Evolutionary conservation across 2,797 vertebrate genomes (phyloP).

Genomic region (Myoxocephalus aenaeus): DNA sequence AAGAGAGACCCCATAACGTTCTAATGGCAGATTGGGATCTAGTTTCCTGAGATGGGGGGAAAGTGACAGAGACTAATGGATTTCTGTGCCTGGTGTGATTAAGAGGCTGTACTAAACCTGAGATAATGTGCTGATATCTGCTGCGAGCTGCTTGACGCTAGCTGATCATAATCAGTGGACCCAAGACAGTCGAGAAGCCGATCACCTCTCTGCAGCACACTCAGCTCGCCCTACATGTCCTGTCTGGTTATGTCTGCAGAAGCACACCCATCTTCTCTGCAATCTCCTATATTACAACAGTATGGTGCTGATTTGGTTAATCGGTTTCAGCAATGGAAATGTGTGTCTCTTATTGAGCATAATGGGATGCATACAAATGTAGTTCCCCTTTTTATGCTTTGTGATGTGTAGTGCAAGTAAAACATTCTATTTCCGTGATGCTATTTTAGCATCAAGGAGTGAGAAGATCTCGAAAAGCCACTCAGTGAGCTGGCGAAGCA

Average conservation of each 20-base stretch:
- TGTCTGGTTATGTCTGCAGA: conserved; percentile 42
- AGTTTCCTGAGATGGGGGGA: conserved; percentile 81
- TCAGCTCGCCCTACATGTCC: conserved; percentile 52
- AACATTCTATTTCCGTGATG: background rate
- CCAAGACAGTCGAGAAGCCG: conserved; percentile 61
- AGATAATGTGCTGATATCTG: conserved; percentile 91
- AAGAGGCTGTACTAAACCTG: conserved; percentile 85
- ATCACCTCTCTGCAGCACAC: conserved; percentile 66
- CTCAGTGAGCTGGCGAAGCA: conserved; percentile 29
- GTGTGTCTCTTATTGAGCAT: conserved; percentile 10
- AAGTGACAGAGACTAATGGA: conserved; percentile 90
- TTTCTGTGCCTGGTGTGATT: conserved; percentile 87
- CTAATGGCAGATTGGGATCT: conserved; percentile 84
- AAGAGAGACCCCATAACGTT: conserved; percentile 80
- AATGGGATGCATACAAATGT: background rate
- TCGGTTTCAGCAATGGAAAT: conserved; percentile 10
- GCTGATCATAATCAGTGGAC: conserved; percentile 84
- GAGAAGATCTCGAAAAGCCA: background rate
- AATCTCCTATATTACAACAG: conserved; percentile 24
- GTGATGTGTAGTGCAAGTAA: background rate
- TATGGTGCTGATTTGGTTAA: background rate
- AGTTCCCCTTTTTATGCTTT: background rate
- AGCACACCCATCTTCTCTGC: conserved; percentile 27
- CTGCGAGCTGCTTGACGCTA: conserved; percentile 84
- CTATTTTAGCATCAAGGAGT: background rate